Conservation (phyloP, 2,113 vertebrate species). For the Mystacornis crossleyi region DNA sequence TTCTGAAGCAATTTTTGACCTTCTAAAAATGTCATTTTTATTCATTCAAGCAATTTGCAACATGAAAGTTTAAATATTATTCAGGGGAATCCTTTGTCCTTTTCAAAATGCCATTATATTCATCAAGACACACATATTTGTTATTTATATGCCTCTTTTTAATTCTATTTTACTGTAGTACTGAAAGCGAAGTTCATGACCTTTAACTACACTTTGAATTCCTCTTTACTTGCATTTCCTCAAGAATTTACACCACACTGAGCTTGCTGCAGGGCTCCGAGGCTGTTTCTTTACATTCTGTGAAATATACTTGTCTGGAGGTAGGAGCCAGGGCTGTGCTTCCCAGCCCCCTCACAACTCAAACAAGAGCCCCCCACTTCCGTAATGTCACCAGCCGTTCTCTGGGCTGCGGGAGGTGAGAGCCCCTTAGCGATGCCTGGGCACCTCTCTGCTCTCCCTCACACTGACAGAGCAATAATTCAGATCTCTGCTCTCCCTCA, state of each 20-base stretch:
- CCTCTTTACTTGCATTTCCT: neutral
- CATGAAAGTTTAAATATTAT: conserved; percentile 41
- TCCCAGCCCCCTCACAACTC: neutral
- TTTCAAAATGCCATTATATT: neutral
- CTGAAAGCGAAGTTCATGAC: neutral
- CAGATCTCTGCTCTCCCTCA: neutral
- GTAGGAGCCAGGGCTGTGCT: neutral
- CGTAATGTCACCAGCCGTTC: rapidly evolving
- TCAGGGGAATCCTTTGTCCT: conserved; percentile 2
- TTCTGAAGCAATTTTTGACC: conserved; percentile 17
- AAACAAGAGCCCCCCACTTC: rapidly evolving
- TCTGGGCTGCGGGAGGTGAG: neutral
- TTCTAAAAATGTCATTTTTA: conserved; percentile 32
- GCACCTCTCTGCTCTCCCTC: neutral
- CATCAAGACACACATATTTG: neutral
- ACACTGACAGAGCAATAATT: neutral
- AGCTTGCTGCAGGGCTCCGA: neutral
- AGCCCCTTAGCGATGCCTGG: rapidly evolving
- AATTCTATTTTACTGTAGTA: neutral
- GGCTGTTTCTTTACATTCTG: neutral
- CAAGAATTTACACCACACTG: neutral
- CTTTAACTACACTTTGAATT: neutral
- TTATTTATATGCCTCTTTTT: neutral
- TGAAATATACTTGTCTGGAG: neutral
- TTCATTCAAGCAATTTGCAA: conserved; percentile 21